These are phyloP conservation scores for Syndactyla subalaris DNA, from an alignment of 2,797 vertebrate species.

Conservation along the genomic window DNA sequence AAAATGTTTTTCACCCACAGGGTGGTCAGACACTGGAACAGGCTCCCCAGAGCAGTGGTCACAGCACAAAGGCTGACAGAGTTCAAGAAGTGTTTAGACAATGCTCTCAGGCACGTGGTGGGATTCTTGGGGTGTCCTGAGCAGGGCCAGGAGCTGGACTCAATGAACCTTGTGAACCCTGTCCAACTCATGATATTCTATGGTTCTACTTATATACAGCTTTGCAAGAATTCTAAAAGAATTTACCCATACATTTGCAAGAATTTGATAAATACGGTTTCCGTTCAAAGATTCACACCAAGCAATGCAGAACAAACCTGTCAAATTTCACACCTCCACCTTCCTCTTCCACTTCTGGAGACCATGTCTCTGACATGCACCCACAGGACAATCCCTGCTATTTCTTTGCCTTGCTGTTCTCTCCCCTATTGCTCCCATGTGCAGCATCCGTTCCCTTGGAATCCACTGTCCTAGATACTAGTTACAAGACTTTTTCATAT, in stretches of 20 bases:
- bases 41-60: not conserved
- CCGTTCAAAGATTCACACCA: not conserved
- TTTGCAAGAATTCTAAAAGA: not conserved
- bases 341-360: not conserved
- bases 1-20: not conserved
- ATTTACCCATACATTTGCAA: not conserved
- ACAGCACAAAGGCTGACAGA: not conserved
- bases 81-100: not conserved
- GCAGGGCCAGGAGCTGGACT: not conserved
- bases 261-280: not conserved
- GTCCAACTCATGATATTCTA: not conserved
- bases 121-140: not conserved
- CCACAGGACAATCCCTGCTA: not conserved
- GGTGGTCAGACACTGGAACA: not conserved
- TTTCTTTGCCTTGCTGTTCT: not conserved
- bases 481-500: rapidly evolving
- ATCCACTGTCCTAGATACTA: not conserved
- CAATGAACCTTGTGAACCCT: not conserved
- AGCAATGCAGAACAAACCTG: not conserved
- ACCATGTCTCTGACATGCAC: rapidly evolving
- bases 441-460: not conserved
- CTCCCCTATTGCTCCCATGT: not conserved
- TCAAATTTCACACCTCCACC: not conserved
- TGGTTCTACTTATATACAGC: not conserved
- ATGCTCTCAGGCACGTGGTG: not conserved